phyloP scores from a whole-genome alignment of 2,888 invertebrate genomes.

The Shargacucullia verbasci region DNA sequence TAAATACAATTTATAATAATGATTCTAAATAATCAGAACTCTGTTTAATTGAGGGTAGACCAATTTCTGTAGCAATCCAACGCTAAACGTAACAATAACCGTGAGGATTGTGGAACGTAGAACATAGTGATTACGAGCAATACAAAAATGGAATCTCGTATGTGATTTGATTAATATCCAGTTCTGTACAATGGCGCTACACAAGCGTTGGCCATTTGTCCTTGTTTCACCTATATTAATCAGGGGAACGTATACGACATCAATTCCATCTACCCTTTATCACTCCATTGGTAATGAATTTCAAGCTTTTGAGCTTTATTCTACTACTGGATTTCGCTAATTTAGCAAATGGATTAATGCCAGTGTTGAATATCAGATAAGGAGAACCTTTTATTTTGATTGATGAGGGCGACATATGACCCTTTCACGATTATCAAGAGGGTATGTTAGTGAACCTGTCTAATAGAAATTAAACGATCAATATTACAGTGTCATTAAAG shows the following conservation, averaged over 20 bases:
- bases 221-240: constrained; percentile 41
- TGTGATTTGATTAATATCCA: constrained; percentile 14
- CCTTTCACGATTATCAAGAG: background rate
- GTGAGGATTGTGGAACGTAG: no score
- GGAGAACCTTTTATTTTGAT: constrained; percentile 37
- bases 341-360: constrained; percentile 37
- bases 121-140: no score
- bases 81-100: no score
- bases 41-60: no score
- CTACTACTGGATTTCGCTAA: constrained; percentile 35
- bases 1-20: no score
- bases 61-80: no score
- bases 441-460: background rate
- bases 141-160: background rate
- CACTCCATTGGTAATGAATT: constrained; percentile 38
- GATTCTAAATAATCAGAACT: no score
- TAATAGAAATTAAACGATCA: no score
- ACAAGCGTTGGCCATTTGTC: constrained; percentile 17
- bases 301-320: constrained; percentile 22
- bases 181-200: background rate
- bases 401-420: constrained; percentile 4
- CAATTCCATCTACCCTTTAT: constrained; percentile 44
- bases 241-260: constrained; percentile 23
- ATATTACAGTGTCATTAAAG: no score
- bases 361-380: constrained; percentile 29